These are phyloP conservation scores for Threskiornis aethiopicus DNA, from an alignment of 2,797 vertebrate genomes.

Conservation along the genomic window DNA sequence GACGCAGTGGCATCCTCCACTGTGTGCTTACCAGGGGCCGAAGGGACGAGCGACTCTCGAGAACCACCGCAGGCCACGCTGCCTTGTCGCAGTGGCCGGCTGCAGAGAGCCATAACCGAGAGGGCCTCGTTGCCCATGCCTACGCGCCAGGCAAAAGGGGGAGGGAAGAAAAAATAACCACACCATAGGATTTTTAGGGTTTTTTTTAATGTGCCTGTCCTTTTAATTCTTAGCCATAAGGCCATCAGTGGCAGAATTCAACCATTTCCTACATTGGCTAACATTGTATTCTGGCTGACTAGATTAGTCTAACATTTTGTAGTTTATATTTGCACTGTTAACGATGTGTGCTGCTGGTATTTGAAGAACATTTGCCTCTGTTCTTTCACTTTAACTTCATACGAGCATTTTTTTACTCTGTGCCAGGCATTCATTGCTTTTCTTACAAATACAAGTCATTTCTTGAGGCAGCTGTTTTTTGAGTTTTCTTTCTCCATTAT, in stretches of 20 bases:
- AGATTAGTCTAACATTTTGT: conserved; percentile 77
- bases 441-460: conserved; percentile 78
- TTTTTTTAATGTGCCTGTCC: conserved; percentile 75
- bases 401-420: conserved; percentile 75
- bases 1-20: conserved; percentile 73
- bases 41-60: conserved; percentile 68
- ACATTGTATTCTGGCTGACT: conserved; percentile 75
- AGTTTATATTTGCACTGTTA: conserved; percentile 75
- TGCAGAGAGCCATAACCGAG: conserved; percentile 76
- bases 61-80: conserved; percentile 69
- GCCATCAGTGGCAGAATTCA: conserved; percentile 73
- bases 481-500: conserved; percentile 76
- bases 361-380: conserved; percentile 74
- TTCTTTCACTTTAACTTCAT: conserved; percentile 74
- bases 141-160: conserved; percentile 74
- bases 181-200: conserved; percentile 66
- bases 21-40: conserved; percentile 71
- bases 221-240: conserved; percentile 77
- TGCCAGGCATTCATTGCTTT: conserved; percentile 77
- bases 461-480: conserved; percentile 76
- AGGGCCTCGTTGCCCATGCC: conserved; percentile 75
- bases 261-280: conserved; percentile 75
- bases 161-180: conserved; percentile 74
- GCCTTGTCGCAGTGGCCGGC: conserved; percentile 74
- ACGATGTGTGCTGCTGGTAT: conserved; percentile 75